A percentile compares a stretch with the other conserved stretches of the same genome.
phyloP scores from a whole-genome alignment of 2,888 invertebrate genomes.

The Acleris emargana region DNA sequence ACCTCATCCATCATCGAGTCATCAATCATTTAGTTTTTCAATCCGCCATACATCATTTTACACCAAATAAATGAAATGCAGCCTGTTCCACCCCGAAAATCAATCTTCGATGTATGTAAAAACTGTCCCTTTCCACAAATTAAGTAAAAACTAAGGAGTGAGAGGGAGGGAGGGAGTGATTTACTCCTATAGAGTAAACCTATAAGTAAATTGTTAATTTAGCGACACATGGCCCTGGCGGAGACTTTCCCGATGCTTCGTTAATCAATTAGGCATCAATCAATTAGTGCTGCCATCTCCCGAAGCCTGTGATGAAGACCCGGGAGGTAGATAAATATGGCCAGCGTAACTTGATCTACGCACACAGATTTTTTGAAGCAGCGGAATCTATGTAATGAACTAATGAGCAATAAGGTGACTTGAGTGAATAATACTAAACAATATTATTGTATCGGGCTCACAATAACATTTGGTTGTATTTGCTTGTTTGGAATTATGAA shows the following conservation, averaged over 20 bases:
- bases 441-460: too few relatives aligned
- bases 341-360: constrained; percentile 56
- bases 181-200: background rate
- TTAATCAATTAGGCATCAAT: constrained; percentile 76
- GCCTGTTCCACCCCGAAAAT: too few relatives aligned
- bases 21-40: constrained; percentile 21
- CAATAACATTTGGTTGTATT: too few relatives aligned
- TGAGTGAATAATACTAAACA: too few relatives aligned
- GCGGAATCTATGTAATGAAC: background rate
- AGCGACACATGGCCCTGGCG: constrained; percentile 43
- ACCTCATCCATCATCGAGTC: background rate
- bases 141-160: too few relatives aligned
- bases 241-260: constrained; percentile 59
- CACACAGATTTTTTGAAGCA: constrained; percentile 28
- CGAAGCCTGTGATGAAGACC: constrained; percentile 73
- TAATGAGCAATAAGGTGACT: background rate
- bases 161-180: background rate
- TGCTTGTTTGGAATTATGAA: too few relatives aligned
- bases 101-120: too few relatives aligned
- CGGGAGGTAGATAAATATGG: constrained; percentile 66
- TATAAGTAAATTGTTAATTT: constrained; percentile 1
- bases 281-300: constrained; percentile 69
- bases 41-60: constrained; percentile 21
- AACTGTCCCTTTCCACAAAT: too few relatives aligned
- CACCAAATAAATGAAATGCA: constrained; percentile 2